A percentile compares a stretch with the other conserved stretches of the same genome.
Conservation (phyloP, 1,140 invertebrate species). For the Diorhabda elongata region DNA sequence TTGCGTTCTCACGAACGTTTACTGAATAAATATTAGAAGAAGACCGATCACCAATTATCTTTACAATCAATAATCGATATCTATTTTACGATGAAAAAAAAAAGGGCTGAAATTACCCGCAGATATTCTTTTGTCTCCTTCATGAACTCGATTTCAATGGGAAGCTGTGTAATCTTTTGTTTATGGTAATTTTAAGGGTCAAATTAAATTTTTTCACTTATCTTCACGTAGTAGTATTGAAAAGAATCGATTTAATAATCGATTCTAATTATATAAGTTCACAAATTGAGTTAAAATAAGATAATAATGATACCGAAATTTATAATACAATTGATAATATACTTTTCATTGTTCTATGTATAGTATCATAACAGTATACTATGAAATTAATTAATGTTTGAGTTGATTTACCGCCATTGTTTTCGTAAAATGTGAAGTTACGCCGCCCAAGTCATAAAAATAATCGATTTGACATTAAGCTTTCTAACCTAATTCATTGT, state of each 20-base stretch:
- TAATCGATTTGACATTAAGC: too few relatives aligned
- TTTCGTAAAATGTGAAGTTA: too few relatives aligned
- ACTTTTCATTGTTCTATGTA: too few relatives aligned
- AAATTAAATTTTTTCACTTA: neutral
- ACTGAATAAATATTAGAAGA: neutral
- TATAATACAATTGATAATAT: too few relatives aligned
- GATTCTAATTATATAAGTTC: neutral
- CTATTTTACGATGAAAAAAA: neutral
- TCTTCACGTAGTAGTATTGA: neutral
- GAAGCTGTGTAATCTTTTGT: neutral
- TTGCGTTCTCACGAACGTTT: conserved; percentile 6
- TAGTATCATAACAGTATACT: too few relatives aligned
- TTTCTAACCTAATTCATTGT: too few relatives aligned
- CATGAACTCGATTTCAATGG: neutral
- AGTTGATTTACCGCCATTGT: too few relatives aligned
- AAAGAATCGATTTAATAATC: neutral
- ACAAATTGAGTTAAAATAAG: too few relatives aligned
- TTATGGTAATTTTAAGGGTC: neutral
- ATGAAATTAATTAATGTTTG: too few relatives aligned
- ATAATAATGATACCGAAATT: too few relatives aligned
- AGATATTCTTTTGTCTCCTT: neutral
- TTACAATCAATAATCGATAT: conserved; percentile 9
- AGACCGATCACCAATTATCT: conserved; percentile 7
- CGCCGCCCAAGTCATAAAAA: too few relatives aligned
- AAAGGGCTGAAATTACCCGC: neutral